Evolutionary conservation across 2,113 vertebrate genomes (phyloP).

Genomic region (Entelurus aequoreus): DNA sequence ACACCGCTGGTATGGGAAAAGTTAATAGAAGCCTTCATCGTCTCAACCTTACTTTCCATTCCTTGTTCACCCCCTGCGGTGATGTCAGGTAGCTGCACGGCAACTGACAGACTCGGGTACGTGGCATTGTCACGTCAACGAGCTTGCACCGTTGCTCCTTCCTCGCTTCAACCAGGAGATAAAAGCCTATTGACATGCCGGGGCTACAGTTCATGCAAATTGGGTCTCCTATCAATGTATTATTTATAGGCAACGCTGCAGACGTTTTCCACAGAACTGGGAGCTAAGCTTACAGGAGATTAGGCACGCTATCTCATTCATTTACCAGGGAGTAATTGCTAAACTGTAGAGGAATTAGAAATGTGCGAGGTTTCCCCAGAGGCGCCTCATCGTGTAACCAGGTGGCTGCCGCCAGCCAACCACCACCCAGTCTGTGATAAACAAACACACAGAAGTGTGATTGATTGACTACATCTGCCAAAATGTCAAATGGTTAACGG

Average conservation of each 20-base stretch:
- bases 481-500: constrained; percentile 30
- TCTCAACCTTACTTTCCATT: constrained; percentile 21
- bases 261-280: constrained; percentile 70
- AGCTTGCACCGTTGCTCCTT: constrained; percentile 54
- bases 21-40: constrained; percentile 35
- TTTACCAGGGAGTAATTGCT: constrained; percentile 73
- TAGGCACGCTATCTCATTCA: constrained; percentile 72
- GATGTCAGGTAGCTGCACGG: constrained; percentile 45
- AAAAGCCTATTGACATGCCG: constrained; percentile 71
- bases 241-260: constrained; percentile 69
- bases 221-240: constrained; percentile 69
- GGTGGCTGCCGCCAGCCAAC: constrained; percentile 61
- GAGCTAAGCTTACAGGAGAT: constrained; percentile 76
- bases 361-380: constrained; percentile 59
- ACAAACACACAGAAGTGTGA: constrained; percentile 45
- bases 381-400: constrained; percentile 56
- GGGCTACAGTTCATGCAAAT: constrained; percentile 75
- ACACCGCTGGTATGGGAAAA: neutral
- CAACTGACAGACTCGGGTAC: constrained; percentile 57
- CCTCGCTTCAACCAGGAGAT: constrained; percentile 68
- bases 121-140: constrained; percentile 57
- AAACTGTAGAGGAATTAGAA: constrained; percentile 71
- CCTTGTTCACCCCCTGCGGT: constrained; percentile 33
- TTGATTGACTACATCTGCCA: constrained; percentile 38
- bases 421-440: constrained; percentile 41